Evolutionary conservation across 1,140 invertebrate species (phyloP), one percentile per base, ranked within the genome.

Genomic region (Drosophila aff.): DNA sequence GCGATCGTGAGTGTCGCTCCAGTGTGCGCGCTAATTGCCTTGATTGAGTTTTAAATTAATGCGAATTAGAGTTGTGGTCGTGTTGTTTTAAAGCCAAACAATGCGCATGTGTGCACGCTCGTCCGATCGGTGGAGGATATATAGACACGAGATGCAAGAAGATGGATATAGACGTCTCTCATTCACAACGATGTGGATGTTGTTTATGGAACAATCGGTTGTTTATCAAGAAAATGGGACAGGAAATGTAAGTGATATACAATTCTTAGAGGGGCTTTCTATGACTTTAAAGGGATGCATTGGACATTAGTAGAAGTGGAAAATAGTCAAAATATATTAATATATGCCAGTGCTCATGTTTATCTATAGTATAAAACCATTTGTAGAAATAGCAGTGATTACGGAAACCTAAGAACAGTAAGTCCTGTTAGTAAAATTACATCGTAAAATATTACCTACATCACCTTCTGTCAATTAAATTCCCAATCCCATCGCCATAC

Each of bases 21-120:
- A 80, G 76, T 71, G 77, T 79, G 85, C 69, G 84, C 78, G 77
- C 77, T 89, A 89, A 89, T 89, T 89, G 84, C 78, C 84, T 89
- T 90, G 84, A 89, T 89, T 89, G 84, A 89, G 84, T 89, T 89
- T 89, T 89, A 89, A 89, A 89, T 89, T 89, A 89, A 89, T 81
- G 84, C 84, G 84, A 87, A 87, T 87, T 89, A 90, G 80, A 87
- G 81, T 87, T 87, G 79, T 57, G 65, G 79, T 60, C 57, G 67
- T 66, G 77, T 72, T 76, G 71, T 60, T 62, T 60, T 83, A 63
- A 74, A 67, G 71, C 69, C 76, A 71, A 67, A 77, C 74, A 72
- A 81, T 65, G 66, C 44, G 38, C 26, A 57, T 52, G 18, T 68
- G 46, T 52, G 46, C 58, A 46, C 26, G 72, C 23, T 44, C 9